A percentile compares a stretch with the other conserved stretches of the same genome.
Conservation (phyloP, 2,888 invertebrate genomes). For the Cephus pygmeus region DNA sequence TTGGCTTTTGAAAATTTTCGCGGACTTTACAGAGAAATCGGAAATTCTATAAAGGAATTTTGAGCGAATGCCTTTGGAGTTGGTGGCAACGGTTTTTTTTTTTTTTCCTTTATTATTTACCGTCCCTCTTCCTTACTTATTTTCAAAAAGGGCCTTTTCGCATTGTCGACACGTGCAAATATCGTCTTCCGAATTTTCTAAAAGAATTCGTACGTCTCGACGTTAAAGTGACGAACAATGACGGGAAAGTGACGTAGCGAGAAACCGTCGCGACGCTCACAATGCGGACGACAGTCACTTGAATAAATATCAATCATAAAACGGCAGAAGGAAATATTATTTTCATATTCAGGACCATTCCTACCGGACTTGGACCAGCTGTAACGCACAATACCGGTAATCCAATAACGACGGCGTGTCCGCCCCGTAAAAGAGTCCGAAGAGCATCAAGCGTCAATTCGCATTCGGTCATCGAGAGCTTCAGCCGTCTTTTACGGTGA, state of each 20-base stretch:
- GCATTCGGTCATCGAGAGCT: neutral
- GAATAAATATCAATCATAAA: constrained; percentile 64
- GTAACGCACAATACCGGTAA: constrained; percentile 48
- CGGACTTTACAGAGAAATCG: too few relatives aligned
- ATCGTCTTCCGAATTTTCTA: neutral
- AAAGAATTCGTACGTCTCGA: too few relatives aligned
- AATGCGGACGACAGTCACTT: constrained; percentile 45
- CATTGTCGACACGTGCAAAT: neutral
- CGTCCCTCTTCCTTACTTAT: neutral
- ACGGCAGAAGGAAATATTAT: constrained; percentile 59
- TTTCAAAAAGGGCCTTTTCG: too few relatives aligned
- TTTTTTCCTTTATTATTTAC: neutral
- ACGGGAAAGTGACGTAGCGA: neutral
- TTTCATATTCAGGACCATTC: constrained; percentile 56
- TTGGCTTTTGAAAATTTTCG: neutral
- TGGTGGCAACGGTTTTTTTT: neutral
- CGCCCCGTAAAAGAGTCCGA: constrained; percentile 44
- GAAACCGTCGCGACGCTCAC: constrained; percentile 29
- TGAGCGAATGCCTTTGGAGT: neutral
- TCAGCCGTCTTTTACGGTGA: too few relatives aligned
- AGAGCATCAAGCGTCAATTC: constrained; percentile 15
- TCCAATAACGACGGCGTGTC: constrained; percentile 55
- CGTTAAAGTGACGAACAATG: neutral
- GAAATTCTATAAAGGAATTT: too few relatives aligned
- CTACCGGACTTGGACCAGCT: constrained; percentile 35